Evolutionary conservation across 2,113 vertebrate species (phyloP), one percentile per base, ranked within the genome.

Genomic region (Triplophysa dalaica): DNA sequence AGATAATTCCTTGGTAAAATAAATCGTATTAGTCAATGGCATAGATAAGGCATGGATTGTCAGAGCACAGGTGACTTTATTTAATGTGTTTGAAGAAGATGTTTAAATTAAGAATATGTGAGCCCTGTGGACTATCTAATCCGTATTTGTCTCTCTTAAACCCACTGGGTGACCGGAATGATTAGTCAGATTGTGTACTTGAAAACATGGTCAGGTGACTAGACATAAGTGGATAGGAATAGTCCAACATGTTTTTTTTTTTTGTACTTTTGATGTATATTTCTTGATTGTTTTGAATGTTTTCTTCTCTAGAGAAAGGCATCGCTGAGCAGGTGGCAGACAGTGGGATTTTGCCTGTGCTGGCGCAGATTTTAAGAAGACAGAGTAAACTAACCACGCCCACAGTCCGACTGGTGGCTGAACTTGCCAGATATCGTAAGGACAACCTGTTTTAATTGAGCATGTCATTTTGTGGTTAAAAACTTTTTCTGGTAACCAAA

Each of bases 401-500:
- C 67, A 91, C 93, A 2, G 93, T 93, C 41, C 90, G 91, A 29
- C 89, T 95, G 45, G 91, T 95, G 67, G 91, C 95, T 54, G 94
- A 96, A 82, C 93, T 96, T 72, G 90, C 93, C 81, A 94, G 90
- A 70, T 92, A 95, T 17, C 89, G 95, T 95, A 82, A 65, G 14
- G 43, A 56, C 14, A 58, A 21, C 14, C 8, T 19, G 8, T 22
- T 48, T 64, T 22, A 77, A 24, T 43, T 52, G 29, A 22, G 14
- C 10, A 11, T 50, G 66, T 26, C 12, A 0, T 2, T 24, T 13
- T 13, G 50, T 68, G 2, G 67, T 70, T 19, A 26, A 58, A 56
- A 16, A 9, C 2, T 8, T 52, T 6, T 13, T 7, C n/a, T 68
- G 12, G 14, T 21, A 68, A 24, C 7, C 13, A 3, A 68, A 68